These are phyloP conservation scores for Pelobates fuscus DNA, from an alignment of 2,113 vertebrate genomes.

Conservation along the genomic window DNA sequence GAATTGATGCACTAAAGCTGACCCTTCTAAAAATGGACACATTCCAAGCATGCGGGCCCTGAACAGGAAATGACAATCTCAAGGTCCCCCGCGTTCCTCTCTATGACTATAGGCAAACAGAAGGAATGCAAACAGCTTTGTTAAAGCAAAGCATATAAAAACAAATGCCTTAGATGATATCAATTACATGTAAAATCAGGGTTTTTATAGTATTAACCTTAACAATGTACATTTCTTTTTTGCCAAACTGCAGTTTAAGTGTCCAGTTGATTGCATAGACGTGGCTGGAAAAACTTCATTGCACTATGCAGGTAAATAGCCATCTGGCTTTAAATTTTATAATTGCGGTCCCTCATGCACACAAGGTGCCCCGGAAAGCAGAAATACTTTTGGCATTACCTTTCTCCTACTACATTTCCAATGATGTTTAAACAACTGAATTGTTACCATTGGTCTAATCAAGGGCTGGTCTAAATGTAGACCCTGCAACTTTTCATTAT, in stretches of 20 bases:
- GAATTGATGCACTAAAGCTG: constrained; percentile 19
- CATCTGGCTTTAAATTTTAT: constrained; percentile 4
- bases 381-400: too few species aligned
- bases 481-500: too few species aligned
- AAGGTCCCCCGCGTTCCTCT: constrained; percentile 12
- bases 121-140: not conserved
- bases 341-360: too few species aligned
- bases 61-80: constrained; percentile 11
- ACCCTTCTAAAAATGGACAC: constrained; percentile 32
- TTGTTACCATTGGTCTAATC: too few species aligned
- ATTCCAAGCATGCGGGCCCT: constrained; percentile 39
- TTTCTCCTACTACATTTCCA: too few species aligned
- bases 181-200: not conserved
- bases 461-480: too few species aligned
- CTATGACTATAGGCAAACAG: not conserved
- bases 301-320: constrained; percentile 86
- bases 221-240: constrained; percentile 14
- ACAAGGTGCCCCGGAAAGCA: too few species aligned
- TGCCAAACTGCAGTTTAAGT: constrained; percentile 77
- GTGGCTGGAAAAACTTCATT: constrained; percentile 83
- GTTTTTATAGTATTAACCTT: not conserved
- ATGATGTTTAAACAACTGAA: too few species aligned
- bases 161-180: too few species aligned
- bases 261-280: constrained; percentile 76
- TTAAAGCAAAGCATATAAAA: not conserved